phyloP scores from a whole-genome alignment of 2,888 invertebrate genomes.

The Tachina fera region DNA sequence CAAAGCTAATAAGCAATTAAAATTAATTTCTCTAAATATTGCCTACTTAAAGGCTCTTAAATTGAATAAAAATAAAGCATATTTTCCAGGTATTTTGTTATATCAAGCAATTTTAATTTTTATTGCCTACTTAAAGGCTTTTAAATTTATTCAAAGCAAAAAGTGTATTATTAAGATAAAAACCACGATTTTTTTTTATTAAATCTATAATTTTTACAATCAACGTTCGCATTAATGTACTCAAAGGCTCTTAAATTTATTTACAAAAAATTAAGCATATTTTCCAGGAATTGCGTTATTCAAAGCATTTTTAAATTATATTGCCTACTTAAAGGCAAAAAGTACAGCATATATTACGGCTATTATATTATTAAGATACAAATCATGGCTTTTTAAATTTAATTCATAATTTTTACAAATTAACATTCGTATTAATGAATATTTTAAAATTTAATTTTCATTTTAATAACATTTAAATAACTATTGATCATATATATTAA shows the following conservation, averaged over 20 bases:
- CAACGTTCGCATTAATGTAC: background rate
- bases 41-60: background rate
- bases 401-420: slow-evolving; percentile 14
- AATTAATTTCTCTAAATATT: background rate
- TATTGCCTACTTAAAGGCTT: no score
- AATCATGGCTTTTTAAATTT: background rate
- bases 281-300: background rate
- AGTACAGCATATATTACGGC: no score
- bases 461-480: slow-evolving; percentile 48
- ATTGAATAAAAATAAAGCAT: background rate
- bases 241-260: background rate
- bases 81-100: background rate
- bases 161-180: background rate
- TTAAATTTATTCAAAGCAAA: no score
- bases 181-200: background rate
- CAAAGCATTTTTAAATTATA: no score
- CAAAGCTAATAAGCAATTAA: background rate
- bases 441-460: slow-evolving; percentile 28
- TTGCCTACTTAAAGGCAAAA: no score
- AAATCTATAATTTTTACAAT: slow-evolving; percentile 14
- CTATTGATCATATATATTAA: slow-evolving; percentile 10
- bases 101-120: no score
- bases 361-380: background rate
- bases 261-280: slow-evolving; percentile 1
- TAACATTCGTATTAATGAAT: slow-evolving; percentile 1